Conservation (phyloP, 2,113 vertebrate genomes). For the Chelonoidis abingdonii region DNA sequence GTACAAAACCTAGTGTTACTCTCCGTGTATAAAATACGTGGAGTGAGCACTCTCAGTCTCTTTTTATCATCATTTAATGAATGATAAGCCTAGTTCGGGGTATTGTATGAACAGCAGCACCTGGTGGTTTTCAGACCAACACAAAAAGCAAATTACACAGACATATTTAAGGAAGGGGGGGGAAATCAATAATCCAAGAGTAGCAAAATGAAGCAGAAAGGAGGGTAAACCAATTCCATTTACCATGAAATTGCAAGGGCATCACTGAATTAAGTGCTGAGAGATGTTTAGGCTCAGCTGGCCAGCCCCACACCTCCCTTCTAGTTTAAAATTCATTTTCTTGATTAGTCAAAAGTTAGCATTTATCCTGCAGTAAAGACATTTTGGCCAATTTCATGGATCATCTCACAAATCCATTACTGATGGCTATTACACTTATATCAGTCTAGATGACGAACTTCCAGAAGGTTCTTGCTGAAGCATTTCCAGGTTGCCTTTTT, state of each 20-base stretch:
- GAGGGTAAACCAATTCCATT: background rate
- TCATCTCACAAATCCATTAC: slow-evolving; percentile 50
- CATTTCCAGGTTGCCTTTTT: background rate
- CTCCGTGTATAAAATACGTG: background rate
- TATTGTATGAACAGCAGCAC: slow-evolving; percentile 15
- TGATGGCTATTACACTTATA: fast-evolving
- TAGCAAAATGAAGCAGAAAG: background rate
- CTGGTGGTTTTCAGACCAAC: background rate
- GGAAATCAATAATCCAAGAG: background rate
- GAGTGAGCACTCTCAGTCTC: background rate
- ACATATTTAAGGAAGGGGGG: background rate
- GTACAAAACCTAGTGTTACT: background rate
- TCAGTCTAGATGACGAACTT: background rate
- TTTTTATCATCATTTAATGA: slow-evolving; percentile 13
- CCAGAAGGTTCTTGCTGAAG: background rate
- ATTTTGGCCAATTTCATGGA: slow-evolving; percentile 54
- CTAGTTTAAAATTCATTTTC: slow-evolving; percentile 52
- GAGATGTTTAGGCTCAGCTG: slow-evolving; percentile 1
- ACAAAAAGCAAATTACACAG: background rate
- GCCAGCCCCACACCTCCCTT: slow-evolving; percentile 7
- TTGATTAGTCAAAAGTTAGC: background rate
- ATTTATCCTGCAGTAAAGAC: slow-evolving; percentile 13
- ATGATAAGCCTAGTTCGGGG: slow-evolving; percentile 5
- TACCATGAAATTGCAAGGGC: slow-evolving; percentile 41
- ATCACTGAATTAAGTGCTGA: background rate